Conservation (phyloP, 92 coral and sea anemone genomes). For the Muricea muricata region DNA sequence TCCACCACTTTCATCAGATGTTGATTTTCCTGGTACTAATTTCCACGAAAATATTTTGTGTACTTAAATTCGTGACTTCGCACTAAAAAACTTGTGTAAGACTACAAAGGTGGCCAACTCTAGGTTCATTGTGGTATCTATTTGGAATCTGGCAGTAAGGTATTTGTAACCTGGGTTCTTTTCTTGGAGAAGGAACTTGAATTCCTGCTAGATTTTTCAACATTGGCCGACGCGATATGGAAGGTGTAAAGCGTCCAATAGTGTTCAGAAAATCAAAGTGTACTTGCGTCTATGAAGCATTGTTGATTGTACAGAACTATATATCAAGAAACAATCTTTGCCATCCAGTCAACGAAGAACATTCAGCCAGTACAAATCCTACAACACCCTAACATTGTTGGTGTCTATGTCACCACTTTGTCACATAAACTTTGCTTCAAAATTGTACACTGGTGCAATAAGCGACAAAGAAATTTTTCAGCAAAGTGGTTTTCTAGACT, state of each 20-base stretch:
- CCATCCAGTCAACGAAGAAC: constrained; percentile 77
- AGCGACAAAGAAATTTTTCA: constrained; percentile 77
- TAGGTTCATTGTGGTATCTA: constrained; percentile 56
- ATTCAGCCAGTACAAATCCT: constrained; percentile 78
- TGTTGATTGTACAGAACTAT: constrained; percentile 78
- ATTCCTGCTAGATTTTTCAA: constrained; percentile 67
- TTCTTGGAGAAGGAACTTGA: constrained; percentile 65
- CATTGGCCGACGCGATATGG: constrained; percentile 59
- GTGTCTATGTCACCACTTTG: constrained; percentile 74
- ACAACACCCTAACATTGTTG: constrained; percentile 72
- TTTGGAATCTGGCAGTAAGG: constrained; percentile 42
- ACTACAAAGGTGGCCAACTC: constrained; percentile 65
- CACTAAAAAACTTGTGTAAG: no score
- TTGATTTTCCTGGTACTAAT: neutral
- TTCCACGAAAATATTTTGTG: no score
- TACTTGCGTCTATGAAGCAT: constrained; percentile 67
- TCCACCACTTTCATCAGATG: neutral
- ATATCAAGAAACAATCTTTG: constrained; percentile 70
- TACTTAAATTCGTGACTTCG: no score
- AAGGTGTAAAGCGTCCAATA: constrained; percentile 50
- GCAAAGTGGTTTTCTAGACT: constrained; percentile 71
- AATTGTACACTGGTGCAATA: constrained; percentile 73
- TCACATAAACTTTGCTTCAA: constrained; percentile 70
- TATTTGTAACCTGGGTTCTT: constrained; percentile 64
- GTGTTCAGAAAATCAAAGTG: constrained; percentile 54